Percentiles rank a stretch among this genome's conserved stretches.
Evolutionary conservation across 2,888 invertebrate genomes (phyloP).

Genomic region (Myopa testacea): DNA sequence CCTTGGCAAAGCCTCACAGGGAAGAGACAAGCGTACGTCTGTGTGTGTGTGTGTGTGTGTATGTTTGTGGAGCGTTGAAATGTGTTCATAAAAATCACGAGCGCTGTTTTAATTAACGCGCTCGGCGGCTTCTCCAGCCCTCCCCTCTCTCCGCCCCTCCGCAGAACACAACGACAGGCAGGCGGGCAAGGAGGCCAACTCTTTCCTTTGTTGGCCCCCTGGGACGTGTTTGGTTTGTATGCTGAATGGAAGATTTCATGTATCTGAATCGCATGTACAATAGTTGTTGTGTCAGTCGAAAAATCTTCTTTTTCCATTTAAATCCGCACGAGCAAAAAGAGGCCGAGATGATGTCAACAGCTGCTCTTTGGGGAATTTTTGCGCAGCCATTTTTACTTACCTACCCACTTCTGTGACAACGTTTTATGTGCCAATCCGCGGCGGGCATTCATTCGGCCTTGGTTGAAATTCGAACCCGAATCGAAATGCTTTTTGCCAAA

Average conservation of each 20-base stretch:
- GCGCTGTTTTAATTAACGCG: slow-evolving; percentile 39
- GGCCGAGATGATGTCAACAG: slow-evolving; percentile 16
- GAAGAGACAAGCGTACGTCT: neutral
- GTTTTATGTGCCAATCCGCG: slow-evolving; percentile 17
- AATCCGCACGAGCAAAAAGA: neutral
- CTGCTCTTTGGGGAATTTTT: slow-evolving; percentile 1
- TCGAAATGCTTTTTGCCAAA: slow-evolving; percentile 57
- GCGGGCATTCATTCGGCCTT: slow-evolving; percentile 15
- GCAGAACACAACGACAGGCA: neutral
- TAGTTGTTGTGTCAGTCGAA: slow-evolving; percentile 12
- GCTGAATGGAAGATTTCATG: slow-evolving; percentile 4
- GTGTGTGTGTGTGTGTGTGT: slow-evolving; percentile 30
- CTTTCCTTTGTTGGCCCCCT: neutral
- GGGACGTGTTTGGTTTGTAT: slow-evolving; percentile 13
- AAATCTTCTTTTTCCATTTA: slow-evolving; percentile 11
- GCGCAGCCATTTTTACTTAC: slow-evolving; percentile 26
- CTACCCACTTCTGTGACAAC: slow-evolving; percentile 6
- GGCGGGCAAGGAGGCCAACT: neutral
- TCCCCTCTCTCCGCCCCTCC: neutral
- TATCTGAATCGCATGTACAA: neutral
- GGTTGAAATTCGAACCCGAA: slow-evolving; percentile 54
- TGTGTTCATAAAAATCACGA: slow-evolving; percentile 19
- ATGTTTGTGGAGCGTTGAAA: slow-evolving; percentile 31
- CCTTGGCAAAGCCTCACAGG: neutral
- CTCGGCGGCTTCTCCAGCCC: neutral